These are phyloP conservation scores for Pipistrellus pygmaeus DNA, from an alignment of 2,797 vertebrate genomes.

Conservation along the genomic window DNA sequence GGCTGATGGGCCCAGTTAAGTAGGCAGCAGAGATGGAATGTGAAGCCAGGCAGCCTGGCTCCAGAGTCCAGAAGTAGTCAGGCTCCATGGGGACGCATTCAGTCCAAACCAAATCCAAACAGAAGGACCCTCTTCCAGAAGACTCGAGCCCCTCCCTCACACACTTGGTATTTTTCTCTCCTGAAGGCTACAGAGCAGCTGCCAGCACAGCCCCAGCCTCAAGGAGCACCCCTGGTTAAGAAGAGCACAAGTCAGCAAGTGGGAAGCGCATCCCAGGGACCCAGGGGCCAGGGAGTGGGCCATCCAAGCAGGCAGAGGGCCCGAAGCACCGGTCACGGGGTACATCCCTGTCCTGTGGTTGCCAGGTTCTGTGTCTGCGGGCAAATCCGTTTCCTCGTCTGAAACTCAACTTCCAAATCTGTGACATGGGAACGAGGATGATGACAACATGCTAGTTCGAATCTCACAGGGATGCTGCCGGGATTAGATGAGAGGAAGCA, in stretches of 20 bases:
- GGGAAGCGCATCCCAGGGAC: rapidly evolving
- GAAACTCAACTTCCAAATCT: neutral
- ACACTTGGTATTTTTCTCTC: neutral
- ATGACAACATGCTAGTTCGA: rapidly evolving
- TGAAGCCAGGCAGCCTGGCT: neutral
- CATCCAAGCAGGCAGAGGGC: neutral
- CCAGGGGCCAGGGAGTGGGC: neutral
- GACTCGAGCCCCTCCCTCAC: neutral
- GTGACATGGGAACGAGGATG: neutral
- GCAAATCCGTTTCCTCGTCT: neutral
- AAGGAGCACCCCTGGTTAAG: rapidly evolving
- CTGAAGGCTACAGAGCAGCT: neutral
- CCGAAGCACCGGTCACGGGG: rapidly evolving
- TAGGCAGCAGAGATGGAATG: neutral
- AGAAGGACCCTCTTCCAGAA: neutral
- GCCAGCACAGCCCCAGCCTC: neutral
- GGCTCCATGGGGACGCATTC: neutral
- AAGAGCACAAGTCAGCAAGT: neutral
- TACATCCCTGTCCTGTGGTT: rapidly evolving
- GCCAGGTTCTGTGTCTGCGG: neutral
- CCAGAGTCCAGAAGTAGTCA: neutral
- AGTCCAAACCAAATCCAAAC: neutral
- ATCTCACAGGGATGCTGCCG: neutral
- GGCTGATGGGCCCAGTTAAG: neutral
- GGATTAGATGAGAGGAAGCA: neutral